A percentile compares a stretch with the other conserved stretches of the same genome.
Evolutionary conservation across 2,113 vertebrate species (phyloP).

Genomic region (Thalassarche chlororhynchos): DNA sequence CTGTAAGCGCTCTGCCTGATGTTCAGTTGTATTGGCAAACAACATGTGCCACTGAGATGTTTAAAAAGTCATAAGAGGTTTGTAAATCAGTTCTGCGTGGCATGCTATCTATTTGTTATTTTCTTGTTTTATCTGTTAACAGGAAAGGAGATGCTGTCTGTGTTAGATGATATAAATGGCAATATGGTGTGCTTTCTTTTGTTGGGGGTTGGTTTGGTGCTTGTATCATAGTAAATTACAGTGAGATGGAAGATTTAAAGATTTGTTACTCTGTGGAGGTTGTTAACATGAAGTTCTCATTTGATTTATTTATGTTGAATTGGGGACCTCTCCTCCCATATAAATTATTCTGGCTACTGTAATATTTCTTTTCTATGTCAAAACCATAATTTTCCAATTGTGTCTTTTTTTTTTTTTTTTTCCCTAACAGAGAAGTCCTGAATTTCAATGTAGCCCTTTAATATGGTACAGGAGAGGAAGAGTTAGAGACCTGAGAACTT

Average conservation of each 20-base stretch:
- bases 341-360: not conserved
- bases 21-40: slow-evolving; percentile 2
- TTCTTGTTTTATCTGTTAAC: slow-evolving; percentile 24
- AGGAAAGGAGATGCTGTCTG: not conserved
- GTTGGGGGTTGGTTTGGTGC: not conserved
- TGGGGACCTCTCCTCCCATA: not conserved
- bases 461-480: not conserved
- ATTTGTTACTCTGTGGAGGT: not conserved
- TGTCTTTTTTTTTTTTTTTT: not conserved
- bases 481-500: not conserved
- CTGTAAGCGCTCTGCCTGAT: not conserved
- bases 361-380: not conserved
- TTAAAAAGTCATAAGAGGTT: slow-evolving; percentile 28
- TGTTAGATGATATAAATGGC: not conserved
- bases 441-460: not conserved
- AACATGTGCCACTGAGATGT: not conserved
- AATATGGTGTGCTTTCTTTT: not conserved
- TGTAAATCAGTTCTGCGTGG: not conserved
- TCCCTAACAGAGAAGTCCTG: not conserved
- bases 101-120: slow-evolving; percentile 19
- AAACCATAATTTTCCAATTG: not conserved
- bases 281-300: not conserved
- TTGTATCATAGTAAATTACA: not conserved
- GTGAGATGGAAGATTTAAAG: not conserved
- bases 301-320: slow-evolving; percentile 1